Evolutionary conservation across 92 coral and sea anemone species (phyloP), one percentile per base, ranked within the genome.

Genomic region (Bergia sp.): DNA sequence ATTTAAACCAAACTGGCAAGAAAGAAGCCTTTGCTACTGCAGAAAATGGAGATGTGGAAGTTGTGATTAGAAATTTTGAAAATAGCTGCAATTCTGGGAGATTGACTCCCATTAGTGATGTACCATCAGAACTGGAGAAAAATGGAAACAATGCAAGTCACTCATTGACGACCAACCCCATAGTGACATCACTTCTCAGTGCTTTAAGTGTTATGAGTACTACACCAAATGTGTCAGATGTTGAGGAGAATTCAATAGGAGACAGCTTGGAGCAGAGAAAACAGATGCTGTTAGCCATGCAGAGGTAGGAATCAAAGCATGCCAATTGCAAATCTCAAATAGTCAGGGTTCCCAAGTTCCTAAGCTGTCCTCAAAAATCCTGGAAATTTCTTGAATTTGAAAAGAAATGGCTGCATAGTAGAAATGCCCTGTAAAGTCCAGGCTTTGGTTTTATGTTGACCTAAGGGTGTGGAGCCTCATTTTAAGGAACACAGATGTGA

Each of bases 261-360:
- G 91, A 85, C 86, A 94, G 93, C 86, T 86, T 96, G 87, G 92
- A 96, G 76, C 99, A 96, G 86, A 93, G 92, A 79, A 93, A 95
- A 86, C 97, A 97, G 89, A 80, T 92, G 69, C 87, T 97, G 65
- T 92, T 97, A 53, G 93, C 98, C 23, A 89, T 96, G 88, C 99
- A 97, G 80, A 97, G 99, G 99, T 94, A 90, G 57, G 83, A 72
- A n/a, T 37, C 20, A 37, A 49, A 37, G 53, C 13, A 18, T 11
- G 58, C 18, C 18, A 53, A 18, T 53, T 53, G 13, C 58, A 53
- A 53, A 53, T 53, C 10, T 8, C 16, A 53, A 53, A 53, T 11
- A 53, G 49, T 45, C 49, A 45, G 7, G 4, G 49, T 45, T 45
- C 49, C 49, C 49, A 45, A 45, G 49, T 45, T 45, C 49, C 7